phyloP scores from a whole-genome alignment of 2,888 invertebrate species.

The Agrochola lota region DNA sequence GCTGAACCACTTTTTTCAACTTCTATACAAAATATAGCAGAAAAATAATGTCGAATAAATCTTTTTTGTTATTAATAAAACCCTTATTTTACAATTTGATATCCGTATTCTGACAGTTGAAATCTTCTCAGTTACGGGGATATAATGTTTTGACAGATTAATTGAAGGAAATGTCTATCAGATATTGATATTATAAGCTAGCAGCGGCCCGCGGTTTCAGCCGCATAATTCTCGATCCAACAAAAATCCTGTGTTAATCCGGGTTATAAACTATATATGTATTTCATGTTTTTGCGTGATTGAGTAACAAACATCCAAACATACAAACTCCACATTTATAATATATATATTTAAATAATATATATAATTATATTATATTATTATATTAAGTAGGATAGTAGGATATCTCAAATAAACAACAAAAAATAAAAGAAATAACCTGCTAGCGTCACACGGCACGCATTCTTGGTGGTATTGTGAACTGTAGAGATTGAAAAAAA shows the following conservation, averaged over 20 bases:
- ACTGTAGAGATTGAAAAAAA: conserved; percentile 52
- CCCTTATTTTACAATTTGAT: too few relatives aligned
- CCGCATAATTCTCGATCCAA: not conserved
- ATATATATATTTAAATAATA: too few relatives aligned
- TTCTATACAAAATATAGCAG: too few relatives aligned
- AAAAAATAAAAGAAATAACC: conserved; percentile 57
- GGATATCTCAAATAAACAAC: conserved; percentile 16
- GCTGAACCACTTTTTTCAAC: too few relatives aligned
- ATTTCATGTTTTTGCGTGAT: not conserved
- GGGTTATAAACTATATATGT: not conserved
- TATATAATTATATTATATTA: not conserved
- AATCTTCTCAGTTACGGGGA: not conserved
- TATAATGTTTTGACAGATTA: not conserved
- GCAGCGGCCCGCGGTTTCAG: not conserved
- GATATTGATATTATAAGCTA: not conserved
- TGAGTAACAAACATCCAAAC: not conserved
- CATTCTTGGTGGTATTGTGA: conserved; percentile 62
- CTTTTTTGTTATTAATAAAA: too few relatives aligned
- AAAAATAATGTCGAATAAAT: too few relatives aligned
- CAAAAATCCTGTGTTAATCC: not conserved
- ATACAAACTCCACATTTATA: not conserved
- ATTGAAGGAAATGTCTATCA: not conserved
- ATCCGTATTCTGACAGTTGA: not conserved
- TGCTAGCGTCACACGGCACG: conserved; percentile 48
- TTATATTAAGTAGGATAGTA: not conserved